A percentile compares a stretch with the other conserved stretches of the same genome.
phyloP scores from a whole-genome alignment of 2,797 vertebrate genomes.

The Rhynchotus rufescens region DNA sequence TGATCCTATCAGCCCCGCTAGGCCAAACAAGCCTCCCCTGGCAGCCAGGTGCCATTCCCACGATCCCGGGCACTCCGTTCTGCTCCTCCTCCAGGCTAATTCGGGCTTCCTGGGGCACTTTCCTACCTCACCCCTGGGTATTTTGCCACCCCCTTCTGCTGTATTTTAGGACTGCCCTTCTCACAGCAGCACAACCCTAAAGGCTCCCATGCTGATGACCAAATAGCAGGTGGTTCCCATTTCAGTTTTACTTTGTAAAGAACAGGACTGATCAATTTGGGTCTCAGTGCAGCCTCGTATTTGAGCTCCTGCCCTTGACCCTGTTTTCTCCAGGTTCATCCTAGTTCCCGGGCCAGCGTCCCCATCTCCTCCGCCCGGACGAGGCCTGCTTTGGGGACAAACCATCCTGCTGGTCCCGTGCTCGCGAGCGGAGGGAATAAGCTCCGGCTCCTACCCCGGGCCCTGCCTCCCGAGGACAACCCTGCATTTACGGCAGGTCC shows the following conservation, averaged over 20 bases:
- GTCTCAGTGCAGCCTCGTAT: neutral
- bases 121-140: neutral
- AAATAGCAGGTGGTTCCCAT: neutral
- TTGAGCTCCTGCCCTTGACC: neutral
- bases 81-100: neutral
- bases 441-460: neutral
- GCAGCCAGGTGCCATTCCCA: neutral
- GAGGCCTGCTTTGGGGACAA: neutral
- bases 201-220: rapidly evolving
- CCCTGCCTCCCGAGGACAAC: neutral
- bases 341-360: rapidly evolving
- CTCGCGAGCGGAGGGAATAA: neutral
- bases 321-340: neutral
- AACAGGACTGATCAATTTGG: neutral
- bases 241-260: neutral
- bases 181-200: neutral
- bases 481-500: neutral
- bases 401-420: neutral
- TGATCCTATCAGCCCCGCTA: neutral
- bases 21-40: neutral
- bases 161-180: neutral
- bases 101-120: neutral
- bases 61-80: neutral
- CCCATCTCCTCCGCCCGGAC: neutral
- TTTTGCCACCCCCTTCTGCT: neutral